Conservation (phyloP, 2,113 vertebrate species). For the Microcebus ravelobensis region DNA sequence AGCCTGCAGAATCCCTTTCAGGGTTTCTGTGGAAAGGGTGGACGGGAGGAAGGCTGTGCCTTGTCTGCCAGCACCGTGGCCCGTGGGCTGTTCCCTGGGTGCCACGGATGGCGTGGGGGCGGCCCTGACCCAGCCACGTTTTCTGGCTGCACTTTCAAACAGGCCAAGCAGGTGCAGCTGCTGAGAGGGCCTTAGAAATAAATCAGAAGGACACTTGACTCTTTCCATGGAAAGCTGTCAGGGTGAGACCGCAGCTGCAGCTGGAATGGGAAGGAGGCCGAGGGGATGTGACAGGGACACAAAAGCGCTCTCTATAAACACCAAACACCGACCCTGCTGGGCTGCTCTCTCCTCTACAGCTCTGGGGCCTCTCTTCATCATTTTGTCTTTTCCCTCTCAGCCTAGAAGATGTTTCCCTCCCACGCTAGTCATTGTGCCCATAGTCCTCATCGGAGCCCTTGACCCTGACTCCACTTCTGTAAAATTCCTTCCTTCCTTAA, state of each 20-base stretch:
- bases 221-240: neutral
- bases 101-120: neutral
- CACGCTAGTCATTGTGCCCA: neutral
- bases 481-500: neutral
- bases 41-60: neutral
- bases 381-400: neutral
- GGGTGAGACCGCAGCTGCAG: neutral
- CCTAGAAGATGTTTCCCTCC: neutral
- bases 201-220: slow-evolving; percentile 36
- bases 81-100: neutral
- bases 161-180: neutral
- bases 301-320: accelerated
- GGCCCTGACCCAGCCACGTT: neutral
- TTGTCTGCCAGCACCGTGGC: neutral
- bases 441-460: neutral
- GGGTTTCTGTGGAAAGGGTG: neutral
- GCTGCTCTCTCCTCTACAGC: neutral
- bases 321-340: neutral
- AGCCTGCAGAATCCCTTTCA: neutral
- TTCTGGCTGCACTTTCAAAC: neutral
- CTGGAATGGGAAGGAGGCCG: neutral
- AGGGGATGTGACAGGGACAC: neutral
- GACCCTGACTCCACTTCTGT: neutral
- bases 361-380: neutral
- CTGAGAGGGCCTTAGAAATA: neutral